Evolutionary conservation across 2,888 invertebrate species (phyloP).

Genomic region (Cantharis rufa): DNA sequence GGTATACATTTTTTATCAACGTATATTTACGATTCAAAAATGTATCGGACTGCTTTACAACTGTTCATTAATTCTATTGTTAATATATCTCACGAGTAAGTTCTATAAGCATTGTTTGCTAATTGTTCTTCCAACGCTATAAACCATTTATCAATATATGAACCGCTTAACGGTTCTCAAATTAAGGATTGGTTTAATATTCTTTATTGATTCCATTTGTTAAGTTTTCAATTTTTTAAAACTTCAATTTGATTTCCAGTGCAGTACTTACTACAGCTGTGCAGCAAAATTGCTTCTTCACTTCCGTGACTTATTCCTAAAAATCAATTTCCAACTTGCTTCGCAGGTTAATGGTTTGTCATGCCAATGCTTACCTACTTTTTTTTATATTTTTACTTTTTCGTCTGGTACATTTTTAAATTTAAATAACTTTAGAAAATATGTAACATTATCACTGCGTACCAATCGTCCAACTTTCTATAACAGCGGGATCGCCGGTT

Average conservation of each 20-base stretch:
- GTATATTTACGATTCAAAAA: slow-evolving; percentile 1
- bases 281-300: not conserved
- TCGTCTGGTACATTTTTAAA: not conserved
- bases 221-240: not conserved
- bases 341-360: not conserved
- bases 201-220: not conserved
- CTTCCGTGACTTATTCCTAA: not conserved
- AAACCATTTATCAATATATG: slow-evolving; percentile 23
- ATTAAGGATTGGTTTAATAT: slow-evolving; percentile 13
- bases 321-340: not conserved
- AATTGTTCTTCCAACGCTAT: slow-evolving; percentile 25
- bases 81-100: slow-evolving; percentile 17
- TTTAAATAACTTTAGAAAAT: not conserved
- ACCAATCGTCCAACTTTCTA: not conserved
- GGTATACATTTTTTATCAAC: not conserved
- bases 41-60: slow-evolving; percentile 2
- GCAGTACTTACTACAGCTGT: not conserved
- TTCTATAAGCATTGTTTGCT: slow-evolving; percentile 23
- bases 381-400: not conserved
- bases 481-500: not conserved
- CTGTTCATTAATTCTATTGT: slow-evolving; percentile 25
- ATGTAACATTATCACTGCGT: not conserved
- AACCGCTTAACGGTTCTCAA: slow-evolving; percentile 22
- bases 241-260: not conserved
- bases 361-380: not conserved